These are phyloP conservation scores for Dascillus cervinus DNA, from an alignment of 2,888 invertebrate species.

Conservation along the genomic window DNA sequence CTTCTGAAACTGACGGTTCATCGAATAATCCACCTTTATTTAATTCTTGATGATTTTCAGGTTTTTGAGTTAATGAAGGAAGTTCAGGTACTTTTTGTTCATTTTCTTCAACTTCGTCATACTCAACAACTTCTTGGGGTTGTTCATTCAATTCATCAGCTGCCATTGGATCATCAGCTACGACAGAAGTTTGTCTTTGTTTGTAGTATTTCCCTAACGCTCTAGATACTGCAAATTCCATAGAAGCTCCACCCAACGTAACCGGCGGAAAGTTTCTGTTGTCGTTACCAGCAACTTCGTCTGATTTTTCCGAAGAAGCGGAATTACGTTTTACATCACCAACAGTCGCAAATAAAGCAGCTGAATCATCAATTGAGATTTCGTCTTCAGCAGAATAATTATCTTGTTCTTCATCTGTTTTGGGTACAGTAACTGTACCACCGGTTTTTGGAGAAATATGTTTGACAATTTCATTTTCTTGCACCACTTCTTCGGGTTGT, in stretches of 20 bases:
- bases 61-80: no score
- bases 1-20: slow-evolving; percentile 46
- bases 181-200: slow-evolving; percentile 61
- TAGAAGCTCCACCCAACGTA: slow-evolving; percentile 56
- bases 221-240: slow-evolving; percentile 78
- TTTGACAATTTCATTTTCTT: slow-evolving; percentile 37
- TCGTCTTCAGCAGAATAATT: slow-evolving; percentile 53
- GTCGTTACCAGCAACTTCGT: slow-evolving; percentile 48
- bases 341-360: slow-evolving; percentile 62
- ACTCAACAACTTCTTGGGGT: slow-evolving; percentile 7
- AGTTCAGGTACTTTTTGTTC: slow-evolving; percentile 14
- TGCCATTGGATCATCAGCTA: slow-evolving; percentile 58
- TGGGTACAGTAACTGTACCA: slow-evolving; percentile 32
- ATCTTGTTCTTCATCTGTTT: slow-evolving; percentile 46
- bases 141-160: slow-evolving; percentile 38
- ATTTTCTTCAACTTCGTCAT: slow-evolving; percentile 8
- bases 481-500: slow-evolving; percentile 14
- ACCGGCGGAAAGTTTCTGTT: slow-evolving; percentile 47
- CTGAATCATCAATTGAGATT: slow-evolving; percentile 53
- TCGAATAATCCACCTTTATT: not conserved
- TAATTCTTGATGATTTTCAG: not conserved
- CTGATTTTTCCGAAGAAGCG: slow-evolving; percentile 53
- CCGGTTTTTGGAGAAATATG: slow-evolving; percentile 42
- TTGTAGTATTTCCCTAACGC: slow-evolving; percentile 74
- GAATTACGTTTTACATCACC: slow-evolving; percentile 63